phyloP scores from a whole-genome alignment of 2,888 invertebrate species.

The Philereme vetulata region DNA sequence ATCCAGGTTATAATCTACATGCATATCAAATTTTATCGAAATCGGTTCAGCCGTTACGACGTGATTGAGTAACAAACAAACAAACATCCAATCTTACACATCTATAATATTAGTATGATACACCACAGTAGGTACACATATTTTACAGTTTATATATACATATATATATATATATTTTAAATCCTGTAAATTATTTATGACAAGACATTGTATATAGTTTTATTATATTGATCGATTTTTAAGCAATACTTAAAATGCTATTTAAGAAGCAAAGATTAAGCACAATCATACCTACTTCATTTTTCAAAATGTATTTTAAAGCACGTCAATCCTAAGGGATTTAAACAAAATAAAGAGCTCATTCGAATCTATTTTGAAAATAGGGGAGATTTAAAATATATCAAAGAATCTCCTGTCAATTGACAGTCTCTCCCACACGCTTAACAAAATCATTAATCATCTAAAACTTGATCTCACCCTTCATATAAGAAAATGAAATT shows the following conservation, averaged over 20 bases:
- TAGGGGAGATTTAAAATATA: constrained; percentile 63
- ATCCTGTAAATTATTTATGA: neutral
- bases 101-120: too few species aligned
- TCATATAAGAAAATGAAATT: constrained; percentile 26
- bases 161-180: too few species aligned
- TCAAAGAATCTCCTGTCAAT: constrained; percentile 67
- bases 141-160: too few species aligned
- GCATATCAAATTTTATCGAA: too few species aligned
- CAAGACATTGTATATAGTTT: neutral
- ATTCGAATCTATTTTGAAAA: constrained; percentile 58
- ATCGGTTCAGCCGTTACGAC: too few species aligned
- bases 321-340: constrained; percentile 55
- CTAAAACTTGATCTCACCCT: constrained; percentile 53
- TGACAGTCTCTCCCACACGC: constrained; percentile 69
- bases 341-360: constrained; percentile 55
- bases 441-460: constrained; percentile 77
- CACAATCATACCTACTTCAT: constrained; percentile 44
- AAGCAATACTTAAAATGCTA: neutral
- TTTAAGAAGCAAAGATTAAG: neutral
- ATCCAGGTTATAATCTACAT: too few species aligned
- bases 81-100: too few species aligned
- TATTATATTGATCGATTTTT: constrained; percentile 6
- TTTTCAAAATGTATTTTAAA: constrained; percentile 44
- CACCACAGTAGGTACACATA: too few species aligned
- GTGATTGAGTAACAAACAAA: too few species aligned